A percentile compares a stretch with the other conserved stretches of the same genome.
phyloP scores from a whole-genome alignment of 2,888 invertebrate genomes.

The Calliopum simillimum region DNA sequence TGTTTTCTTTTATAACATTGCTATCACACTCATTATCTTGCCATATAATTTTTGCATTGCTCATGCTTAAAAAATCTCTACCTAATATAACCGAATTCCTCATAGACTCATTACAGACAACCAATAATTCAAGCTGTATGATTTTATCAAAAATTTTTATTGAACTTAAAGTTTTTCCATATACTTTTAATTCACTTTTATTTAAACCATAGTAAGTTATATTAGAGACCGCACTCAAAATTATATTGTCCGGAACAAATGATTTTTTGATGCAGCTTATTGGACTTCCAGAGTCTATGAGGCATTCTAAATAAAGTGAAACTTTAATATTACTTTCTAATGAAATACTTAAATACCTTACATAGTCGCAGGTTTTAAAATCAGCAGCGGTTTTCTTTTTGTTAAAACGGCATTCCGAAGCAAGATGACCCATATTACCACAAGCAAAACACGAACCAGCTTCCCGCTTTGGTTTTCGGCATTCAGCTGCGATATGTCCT shows the following conservation, averaged over 20 bases:
- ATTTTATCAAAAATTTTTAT: constrained; percentile 18
- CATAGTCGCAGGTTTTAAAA: background rate
- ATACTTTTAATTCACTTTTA: constrained; percentile 28
- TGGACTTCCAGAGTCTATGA: constrained; percentile 40
- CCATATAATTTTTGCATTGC: constrained; percentile 16
- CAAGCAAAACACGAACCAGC: constrained; percentile 32
- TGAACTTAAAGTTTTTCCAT: constrained; percentile 27
- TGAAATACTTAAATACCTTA: no score
- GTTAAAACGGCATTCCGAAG: constrained; percentile 17
- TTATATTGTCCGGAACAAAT: constrained; percentile 17
- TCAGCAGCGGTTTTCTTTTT: constrained; percentile 7
- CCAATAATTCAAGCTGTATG: no score
- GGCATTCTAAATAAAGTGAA: no score
- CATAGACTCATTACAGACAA: constrained; percentile 6
- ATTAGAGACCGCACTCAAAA: constrained; percentile 22
- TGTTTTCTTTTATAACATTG: background rate
- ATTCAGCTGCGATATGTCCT: constrained; percentile 19
- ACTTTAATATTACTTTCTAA: no score
- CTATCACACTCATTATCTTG: background rate
- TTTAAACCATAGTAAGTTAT: constrained; percentile 22
- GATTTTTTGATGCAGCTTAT: constrained; percentile 37
- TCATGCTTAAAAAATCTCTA: constrained; percentile 12
- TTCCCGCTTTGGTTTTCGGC: constrained; percentile 27
- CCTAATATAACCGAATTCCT: background rate
- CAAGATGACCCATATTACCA: constrained; percentile 6